Conservation (phyloP, 2,797 vertebrate species). For the Sparidentex hasta region DNA sequence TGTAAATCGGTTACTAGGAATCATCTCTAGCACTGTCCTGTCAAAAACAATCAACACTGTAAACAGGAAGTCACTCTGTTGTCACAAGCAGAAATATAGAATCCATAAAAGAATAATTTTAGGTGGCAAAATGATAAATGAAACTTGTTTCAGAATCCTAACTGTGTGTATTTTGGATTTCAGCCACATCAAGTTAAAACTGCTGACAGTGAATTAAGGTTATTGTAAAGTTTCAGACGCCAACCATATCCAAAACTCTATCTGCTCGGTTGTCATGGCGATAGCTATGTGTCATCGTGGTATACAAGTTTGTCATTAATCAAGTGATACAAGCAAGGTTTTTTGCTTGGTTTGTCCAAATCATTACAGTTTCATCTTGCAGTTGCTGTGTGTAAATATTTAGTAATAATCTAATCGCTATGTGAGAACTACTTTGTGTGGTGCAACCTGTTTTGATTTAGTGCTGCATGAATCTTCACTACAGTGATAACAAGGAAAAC, state of each 20-base stretch:
- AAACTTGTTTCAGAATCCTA: not conserved
- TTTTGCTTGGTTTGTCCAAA: not conserved
- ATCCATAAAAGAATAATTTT: not conserved
- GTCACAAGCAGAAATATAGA: not conserved
- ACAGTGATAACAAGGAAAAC: not conserved
- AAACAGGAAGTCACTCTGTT: slow-evolving; percentile 2
- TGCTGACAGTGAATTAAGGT: not conserved
- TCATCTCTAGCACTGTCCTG: not conserved
- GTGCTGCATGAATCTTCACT: slow-evolving; percentile 2
- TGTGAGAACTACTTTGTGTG: not conserved
- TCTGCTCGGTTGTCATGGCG: not conserved
- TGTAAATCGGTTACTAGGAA: not conserved
- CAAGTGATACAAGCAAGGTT: not conserved
- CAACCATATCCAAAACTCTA: not conserved
- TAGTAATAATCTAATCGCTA: not conserved
- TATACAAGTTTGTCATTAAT: not conserved
- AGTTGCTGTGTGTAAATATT: not conserved
- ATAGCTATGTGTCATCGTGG: not conserved
- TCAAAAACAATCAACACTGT: not conserved
- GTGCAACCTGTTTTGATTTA: not conserved
- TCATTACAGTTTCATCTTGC: not conserved
- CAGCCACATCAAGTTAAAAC: too few species aligned
- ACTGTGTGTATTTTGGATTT: not conserved
- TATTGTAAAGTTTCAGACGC: not conserved
- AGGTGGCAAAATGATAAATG: not conserved